Conservation (phyloP, 2,888 invertebrate genomes). For the Hypselothyrea guttata region DNA sequence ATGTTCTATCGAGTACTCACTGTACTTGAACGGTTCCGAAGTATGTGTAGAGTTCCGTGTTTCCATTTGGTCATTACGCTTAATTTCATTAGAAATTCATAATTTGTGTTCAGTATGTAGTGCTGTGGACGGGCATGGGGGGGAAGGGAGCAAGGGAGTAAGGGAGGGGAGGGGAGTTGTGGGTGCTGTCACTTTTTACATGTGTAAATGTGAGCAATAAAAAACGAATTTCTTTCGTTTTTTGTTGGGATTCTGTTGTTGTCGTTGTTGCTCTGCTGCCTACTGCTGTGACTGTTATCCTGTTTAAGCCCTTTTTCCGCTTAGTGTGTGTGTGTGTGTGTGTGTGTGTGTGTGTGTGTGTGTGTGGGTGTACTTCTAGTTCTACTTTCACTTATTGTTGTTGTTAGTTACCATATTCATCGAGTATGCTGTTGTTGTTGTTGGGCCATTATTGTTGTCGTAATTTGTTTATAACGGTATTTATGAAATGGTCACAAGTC, state of each 20-base stretch:
- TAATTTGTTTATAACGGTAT: slow-evolving; percentile 78
- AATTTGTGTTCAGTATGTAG: slow-evolving; percentile 53
- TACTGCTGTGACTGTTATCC: slow-evolving; percentile 48
- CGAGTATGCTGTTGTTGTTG: slow-evolving; percentile 37
- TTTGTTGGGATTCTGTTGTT: slow-evolving; percentile 7
- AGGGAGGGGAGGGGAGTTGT: background rate
- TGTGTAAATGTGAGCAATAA: slow-evolving; percentile 74
- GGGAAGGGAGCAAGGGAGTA: background rate
- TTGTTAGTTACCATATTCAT: slow-evolving; percentile 31
- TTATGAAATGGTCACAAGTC: slow-evolving; percentile 81
- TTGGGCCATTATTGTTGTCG: slow-evolving; percentile 65
- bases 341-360: too few species aligned
- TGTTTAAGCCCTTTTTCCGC: slow-evolving; percentile 32
- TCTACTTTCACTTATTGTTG: slow-evolving; percentile 23
- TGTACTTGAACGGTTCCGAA: too few species aligned
- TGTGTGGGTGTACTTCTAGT: slow-evolving; percentile 18
- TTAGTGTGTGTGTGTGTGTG: background rate
- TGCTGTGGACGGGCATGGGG: background rate
- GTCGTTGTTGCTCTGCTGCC: slow-evolving; percentile 17
- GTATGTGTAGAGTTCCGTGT: background rate
- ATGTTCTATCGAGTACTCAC: too few species aligned
- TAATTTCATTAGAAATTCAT: slow-evolving; percentile 82
- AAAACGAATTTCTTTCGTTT: slow-evolving; percentile 51
- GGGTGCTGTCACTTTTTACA: slow-evolving; percentile 61
- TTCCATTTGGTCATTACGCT: slow-evolving; percentile 59